A percentile compares a stretch with the other conserved stretches of the same genome.
Evolutionary conservation across 2,113 vertebrate species (phyloP).

Genomic region (Coryphaenoides rupestris): DNA sequence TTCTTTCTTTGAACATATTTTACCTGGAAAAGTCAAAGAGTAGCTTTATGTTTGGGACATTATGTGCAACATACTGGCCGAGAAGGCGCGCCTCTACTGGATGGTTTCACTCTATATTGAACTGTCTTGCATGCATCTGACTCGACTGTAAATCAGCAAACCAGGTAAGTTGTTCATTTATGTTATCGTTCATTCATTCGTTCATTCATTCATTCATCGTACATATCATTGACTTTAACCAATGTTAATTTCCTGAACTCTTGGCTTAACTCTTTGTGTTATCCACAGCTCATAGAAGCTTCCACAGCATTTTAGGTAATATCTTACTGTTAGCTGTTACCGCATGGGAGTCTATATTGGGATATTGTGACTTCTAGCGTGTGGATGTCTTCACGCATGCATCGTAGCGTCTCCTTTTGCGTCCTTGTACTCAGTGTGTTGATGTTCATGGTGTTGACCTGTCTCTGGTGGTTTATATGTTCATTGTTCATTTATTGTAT

Average conservation of each 20-base stretch:
- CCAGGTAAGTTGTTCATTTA: conserved; percentile 6
- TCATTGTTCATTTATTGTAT: background rate
- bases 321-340: conserved; percentile 48
- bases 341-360: conserved; percentile 38
- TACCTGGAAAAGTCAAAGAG: background rate
- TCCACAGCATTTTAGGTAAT: conserved; percentile 77
- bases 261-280: conserved; percentile 58
- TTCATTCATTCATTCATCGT: conserved; percentile 30
- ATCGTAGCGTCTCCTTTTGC: conserved; percentile 7
- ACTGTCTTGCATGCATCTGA: conserved; percentile 39
- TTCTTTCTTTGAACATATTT: conserved; percentile 8
- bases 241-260: too few relatives aligned
- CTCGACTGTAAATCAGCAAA: conserved; percentile 21
- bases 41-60: background rate
- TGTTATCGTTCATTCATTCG: conserved; percentile 25
- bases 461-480: background rate
- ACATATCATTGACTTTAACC: conserved; percentile 43
- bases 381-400: conserved; percentile 2
- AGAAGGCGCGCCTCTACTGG: too few relatives aligned
- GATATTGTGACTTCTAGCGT: conserved; percentile 7
- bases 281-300: conserved; percentile 80
- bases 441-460: background rate
- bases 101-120: conserved; percentile 19
- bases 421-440: conserved; percentile 6
- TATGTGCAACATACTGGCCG: too few relatives aligned